Base-by-base conservation (phyloP, 2,888 invertebrate species). In the Drosophila yooni region DNA sequence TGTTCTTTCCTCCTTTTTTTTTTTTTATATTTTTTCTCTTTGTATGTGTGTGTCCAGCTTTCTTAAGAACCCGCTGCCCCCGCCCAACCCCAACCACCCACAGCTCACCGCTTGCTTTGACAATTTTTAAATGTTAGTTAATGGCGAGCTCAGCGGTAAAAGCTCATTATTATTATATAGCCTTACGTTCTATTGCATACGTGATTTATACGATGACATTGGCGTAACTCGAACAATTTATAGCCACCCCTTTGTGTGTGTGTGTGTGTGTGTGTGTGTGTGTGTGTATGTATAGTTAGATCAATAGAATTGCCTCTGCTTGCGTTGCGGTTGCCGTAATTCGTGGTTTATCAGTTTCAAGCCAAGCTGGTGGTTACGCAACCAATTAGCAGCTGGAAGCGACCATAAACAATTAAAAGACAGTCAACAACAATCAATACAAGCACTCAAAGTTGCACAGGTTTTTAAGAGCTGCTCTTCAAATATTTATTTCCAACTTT, bases 81-180 rank as follows among this genome's bases (percentile, higher is more conserved):
- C 38, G 5, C 15, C 5, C 27, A 15, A 18, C 10, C 27, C 3
- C 33, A 10, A 33, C 7, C 7, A 18, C 5, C 15, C 5, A 6
- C 15, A 18, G 43, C 3, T 5, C 36, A 27, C 29, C 38, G 36
- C 31, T 57, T 43, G 70, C 81, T 70, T 70, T 88, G 86, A 83
- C 79, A 88, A 21, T 75, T 87, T 89, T 90, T 87, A 88, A 86
- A 90, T 87, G 89, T 70, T 79, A 81, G 71, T 77, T 90, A 86
- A 86, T 87, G 89, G 88, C 70, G 78, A 68, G 87, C 71, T 74
- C 65, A 29, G 50, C 63, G 59, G 67, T 46, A 70, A 71, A 76
- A 70, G 86, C 87, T 89, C 88, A 89, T 84, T 84, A 84, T 84
- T 82, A 79, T 87, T 79, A 72, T 85, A 76, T 69, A 36, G 52